Percentiles rank a stretch among this genome's conserved stretches.
Evolutionary conservation across 2,888 invertebrate species (phyloP).

Genomic region (Agrochola circellaris): DNA sequence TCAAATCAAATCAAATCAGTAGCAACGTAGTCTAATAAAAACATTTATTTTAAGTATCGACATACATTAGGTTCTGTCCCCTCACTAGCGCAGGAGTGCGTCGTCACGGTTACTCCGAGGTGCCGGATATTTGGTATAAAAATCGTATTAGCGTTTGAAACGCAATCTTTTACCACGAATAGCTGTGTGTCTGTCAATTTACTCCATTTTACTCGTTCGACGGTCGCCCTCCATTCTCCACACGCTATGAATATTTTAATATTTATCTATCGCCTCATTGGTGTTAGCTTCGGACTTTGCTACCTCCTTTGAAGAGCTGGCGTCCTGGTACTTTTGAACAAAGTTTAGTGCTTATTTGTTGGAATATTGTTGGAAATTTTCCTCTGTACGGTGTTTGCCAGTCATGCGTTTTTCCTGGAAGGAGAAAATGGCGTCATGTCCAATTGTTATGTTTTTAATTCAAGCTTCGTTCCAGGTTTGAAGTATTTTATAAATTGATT

Average conservation of each 20-base stretch:
- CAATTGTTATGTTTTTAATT: background rate
- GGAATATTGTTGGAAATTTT: slow-evolving; percentile 37
- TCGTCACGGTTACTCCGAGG: slow-evolving; percentile 70
- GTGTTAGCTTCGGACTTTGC: slow-evolving; percentile 36
- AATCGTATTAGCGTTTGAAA: slow-evolving; percentile 74
- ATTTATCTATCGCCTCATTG: slow-evolving; percentile 58
- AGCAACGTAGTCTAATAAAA: background rate
- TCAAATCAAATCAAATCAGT: too few species aligned
- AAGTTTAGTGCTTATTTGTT: slow-evolving; percentile 47
- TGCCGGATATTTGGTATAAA: slow-evolving; percentile 77
- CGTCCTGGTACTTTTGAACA: slow-evolving; percentile 43
- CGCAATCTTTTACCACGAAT: slow-evolving; percentile 72
- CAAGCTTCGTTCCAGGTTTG: background rate
- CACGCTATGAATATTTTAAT: slow-evolving; percentile 65
- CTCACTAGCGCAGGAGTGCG: slow-evolving; percentile 64
- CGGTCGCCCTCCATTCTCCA: slow-evolving; percentile 39
- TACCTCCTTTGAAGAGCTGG: slow-evolving; percentile 32
- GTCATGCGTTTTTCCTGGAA: slow-evolving; percentile 15
- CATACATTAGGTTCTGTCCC: slow-evolving; percentile 26
- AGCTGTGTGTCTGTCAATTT: slow-evolving; percentile 64
- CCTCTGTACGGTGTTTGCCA: slow-evolving; percentile 2
- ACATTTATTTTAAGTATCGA: slow-evolving; percentile 39
- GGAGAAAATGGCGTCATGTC: slow-evolving; percentile 12
- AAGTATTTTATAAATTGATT: background rate
- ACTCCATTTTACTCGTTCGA: slow-evolving; percentile 45